Conservation (phyloP, 1,140 invertebrate species). For the Drosophila orosa region DNA sequence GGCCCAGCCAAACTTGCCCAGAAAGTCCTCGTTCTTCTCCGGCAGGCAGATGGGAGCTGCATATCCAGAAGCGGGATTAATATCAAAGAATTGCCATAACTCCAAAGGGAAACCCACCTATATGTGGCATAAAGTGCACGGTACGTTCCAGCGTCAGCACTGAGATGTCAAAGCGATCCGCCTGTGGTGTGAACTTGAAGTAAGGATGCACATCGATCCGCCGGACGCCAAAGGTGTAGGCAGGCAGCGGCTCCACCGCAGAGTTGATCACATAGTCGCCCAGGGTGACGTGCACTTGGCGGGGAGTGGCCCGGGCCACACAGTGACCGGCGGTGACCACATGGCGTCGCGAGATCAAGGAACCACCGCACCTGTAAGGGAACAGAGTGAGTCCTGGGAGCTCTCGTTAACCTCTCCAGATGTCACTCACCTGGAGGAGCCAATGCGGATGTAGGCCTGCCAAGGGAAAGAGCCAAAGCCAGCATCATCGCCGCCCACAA, state of each 20-base stretch:
- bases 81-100: background rate
- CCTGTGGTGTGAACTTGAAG: slow-evolving; percentile 97
- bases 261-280: slow-evolving; percentile 98
- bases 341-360: slow-evolving; percentile 95
- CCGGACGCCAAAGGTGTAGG: slow-evolving; percentile 94
- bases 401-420: background rate
- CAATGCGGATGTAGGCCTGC: slow-evolving; percentile 97
- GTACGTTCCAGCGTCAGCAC: slow-evolving; percentile 94
- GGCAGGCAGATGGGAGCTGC: slow-evolving; percentile 95
- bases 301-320: slow-evolving; percentile 94
- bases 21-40: slow-evolving; percentile 94
- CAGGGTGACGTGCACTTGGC: slow-evolving; percentile 95
- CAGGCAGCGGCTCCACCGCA: slow-evolving; percentile 93
- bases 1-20: slow-evolving; percentile 95
- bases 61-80: slow-evolving; percentile 36
- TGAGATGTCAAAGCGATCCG: slow-evolving; percentile 95
- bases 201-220: slow-evolving; percentile 96
- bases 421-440: slow-evolving; percentile 88
- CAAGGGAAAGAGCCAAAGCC: slow-evolving; percentile 97
- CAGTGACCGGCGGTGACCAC: slow-evolving; percentile 98
- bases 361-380: slow-evolving; percentile 94
- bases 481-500: slow-evolving; percentile 96
- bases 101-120: slow-evolving; percentile 84
- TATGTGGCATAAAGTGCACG: slow-evolving; percentile 95
- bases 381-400: background rate